Base-by-base conservation (phyloP, 1,140 invertebrate species). In the Drosophila grimshawi region DNA sequence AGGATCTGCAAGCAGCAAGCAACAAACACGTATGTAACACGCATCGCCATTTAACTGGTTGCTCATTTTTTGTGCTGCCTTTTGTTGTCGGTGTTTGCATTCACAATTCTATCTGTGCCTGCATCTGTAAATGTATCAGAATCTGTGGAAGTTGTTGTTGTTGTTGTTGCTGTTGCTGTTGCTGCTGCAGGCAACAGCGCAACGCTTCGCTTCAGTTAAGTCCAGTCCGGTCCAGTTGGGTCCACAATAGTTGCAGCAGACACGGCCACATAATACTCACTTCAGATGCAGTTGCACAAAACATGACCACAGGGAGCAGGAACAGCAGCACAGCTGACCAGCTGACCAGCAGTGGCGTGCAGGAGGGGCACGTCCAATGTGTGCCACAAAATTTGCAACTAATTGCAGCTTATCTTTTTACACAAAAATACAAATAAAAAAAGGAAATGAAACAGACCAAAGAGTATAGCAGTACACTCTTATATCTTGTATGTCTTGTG, bases 41-140 rank as follows among this genome's bases (percentile, higher is more conserved):
- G 75, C 77, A 76, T 80, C 60, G 76, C 83, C 80, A 82, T 86
- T 86, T 86, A 88, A 70, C 73, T 70, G 67, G 39, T 57, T 53
- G 53, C 45, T 27, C 32, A 39, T 43, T 52, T 75, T 73, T 76
- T 67, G 59, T 59, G n/a, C 53, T 49, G 45, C 56, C 55, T 60
- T 65, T 62, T 64, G 48, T 61, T 33, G 62, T 67, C 27, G 3
- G 51, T 65, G 64, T 70, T 62, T 66, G 46, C 51, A 72, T 76
- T 35, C 65, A 11, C 52, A 29, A 59, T 62, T 68, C 61, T 35
- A 59, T 19, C 55, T 61, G 37, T 37, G 41, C 8, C 27, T 71
- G 55, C 11, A 56, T 61, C 30, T 43, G 60, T 60, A 55, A 35
- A 61, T 62, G 43, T 71, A 60, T 59, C 37, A 55, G 65, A 19